phyloP scores from a whole-genome alignment of 2,113 vertebrate species.

The Corydoras maculifer region DNA sequence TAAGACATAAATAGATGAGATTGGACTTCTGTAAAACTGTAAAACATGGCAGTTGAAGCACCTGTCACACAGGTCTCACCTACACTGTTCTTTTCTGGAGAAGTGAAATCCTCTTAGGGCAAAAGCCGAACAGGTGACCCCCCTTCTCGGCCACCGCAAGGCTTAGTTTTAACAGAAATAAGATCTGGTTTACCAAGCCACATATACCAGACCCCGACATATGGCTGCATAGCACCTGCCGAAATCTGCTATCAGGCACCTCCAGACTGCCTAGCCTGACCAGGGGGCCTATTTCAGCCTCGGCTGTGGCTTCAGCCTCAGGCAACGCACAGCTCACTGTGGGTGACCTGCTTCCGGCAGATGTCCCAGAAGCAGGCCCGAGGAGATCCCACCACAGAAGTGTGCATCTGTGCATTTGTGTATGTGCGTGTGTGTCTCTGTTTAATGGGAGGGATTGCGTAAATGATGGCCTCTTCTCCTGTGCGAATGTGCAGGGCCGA shows the following conservation, averaged over 20 bases:
- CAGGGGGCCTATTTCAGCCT: slow-evolving; percentile 44
- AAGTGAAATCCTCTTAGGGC: slow-evolving; percentile 55
- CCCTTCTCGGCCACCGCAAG: slow-evolving; percentile 23
- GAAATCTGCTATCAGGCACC: slow-evolving; percentile 51
- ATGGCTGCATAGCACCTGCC: slow-evolving; percentile 28
- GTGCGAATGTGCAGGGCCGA: slow-evolving; percentile 18
- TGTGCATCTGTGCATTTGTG: slow-evolving; percentile 12
- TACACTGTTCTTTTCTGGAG: slow-evolving; percentile 16
- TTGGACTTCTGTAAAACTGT: too few relatives aligned
- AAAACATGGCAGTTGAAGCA: slow-evolving; percentile 51
- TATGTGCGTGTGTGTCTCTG: slow-evolving; percentile 9
- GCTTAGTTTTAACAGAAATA: slow-evolving; percentile 45
- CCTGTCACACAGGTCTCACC: slow-evolving; percentile 14
- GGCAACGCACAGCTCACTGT: slow-evolving; percentile 77
- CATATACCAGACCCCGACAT: slow-evolving; percentile 42
- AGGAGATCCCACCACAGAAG: slow-evolving; percentile 76
- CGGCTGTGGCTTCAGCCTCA: slow-evolving; percentile 77
- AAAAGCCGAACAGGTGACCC: slow-evolving; percentile 37
- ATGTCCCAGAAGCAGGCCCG: slow-evolving; percentile 76
- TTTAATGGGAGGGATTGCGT: slow-evolving; percentile 27
- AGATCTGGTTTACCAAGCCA: slow-evolving; percentile 47
- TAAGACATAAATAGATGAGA: too few relatives aligned
- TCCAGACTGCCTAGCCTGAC: slow-evolving; percentile 54
- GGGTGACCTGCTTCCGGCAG: slow-evolving; percentile 83
- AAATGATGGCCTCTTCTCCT: slow-evolving; percentile 22